These are phyloP conservation scores for Pseudomugil tenellus DNA, from an alignment of 2,797 vertebrate genomes.

Conservation along the genomic window DNA sequence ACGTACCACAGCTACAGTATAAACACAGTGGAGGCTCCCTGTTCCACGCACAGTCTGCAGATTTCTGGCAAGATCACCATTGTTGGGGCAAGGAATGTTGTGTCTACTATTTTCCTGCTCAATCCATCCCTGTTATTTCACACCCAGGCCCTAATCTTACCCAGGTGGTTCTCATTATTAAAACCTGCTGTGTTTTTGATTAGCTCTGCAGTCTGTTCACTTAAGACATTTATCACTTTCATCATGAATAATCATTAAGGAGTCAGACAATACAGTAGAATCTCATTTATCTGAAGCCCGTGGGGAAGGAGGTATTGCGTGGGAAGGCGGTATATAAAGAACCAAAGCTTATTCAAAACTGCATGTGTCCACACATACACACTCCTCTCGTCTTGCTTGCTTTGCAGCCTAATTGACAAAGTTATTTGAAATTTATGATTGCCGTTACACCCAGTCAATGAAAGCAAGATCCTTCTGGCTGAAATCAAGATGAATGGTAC, in stretches of 20 bases:
- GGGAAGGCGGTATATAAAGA: conserved; percentile 28
- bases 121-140: conserved; percentile 85
- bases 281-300: conserved; percentile 45
- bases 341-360: conserved; percentile 22
- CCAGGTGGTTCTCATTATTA: conserved; percentile 86
- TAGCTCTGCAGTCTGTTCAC: conserved; percentile 79
- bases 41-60: conserved; percentile 79
- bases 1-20: conserved; percentile 80
- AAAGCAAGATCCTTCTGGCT: conserved; percentile 34
- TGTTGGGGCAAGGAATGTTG: conserved; percentile 84
- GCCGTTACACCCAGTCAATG: conserved; percentile 15
- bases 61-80: conserved; percentile 85
- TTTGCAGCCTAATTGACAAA: conserved; percentile 20
- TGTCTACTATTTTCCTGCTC: conserved; percentile 85
- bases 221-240: conserved; percentile 82
- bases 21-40: conserved; percentile 81
- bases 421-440: conserved; percentile 2
- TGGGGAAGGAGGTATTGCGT: conserved; percentile 25
- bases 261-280: conserved; percentile 59
- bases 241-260: conserved; percentile 81
- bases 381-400: conserved; percentile 4
- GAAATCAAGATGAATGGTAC: conserved; percentile 27
- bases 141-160: conserved; percentile 83
- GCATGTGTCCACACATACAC: neutral
- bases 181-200: conserved; percentile 85